Conservation (phyloP, 2,113 vertebrate species). For the Poecilia latipinna region DNA sequence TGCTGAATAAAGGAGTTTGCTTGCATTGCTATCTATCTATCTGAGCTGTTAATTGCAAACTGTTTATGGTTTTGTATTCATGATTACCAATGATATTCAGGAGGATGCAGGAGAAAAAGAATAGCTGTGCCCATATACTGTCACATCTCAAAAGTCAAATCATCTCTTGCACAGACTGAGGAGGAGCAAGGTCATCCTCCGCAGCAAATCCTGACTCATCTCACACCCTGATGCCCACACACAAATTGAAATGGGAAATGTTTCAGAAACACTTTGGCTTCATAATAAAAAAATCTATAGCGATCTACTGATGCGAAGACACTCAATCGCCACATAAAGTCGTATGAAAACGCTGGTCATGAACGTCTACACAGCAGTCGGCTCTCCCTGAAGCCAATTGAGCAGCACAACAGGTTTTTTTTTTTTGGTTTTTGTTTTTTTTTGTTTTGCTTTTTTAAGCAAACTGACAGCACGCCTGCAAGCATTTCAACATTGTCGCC, state of each 20-base stretch:
- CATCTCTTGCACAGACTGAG: constrained; percentile 36
- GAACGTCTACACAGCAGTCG: neutral
- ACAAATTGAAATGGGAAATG: constrained; percentile 27
- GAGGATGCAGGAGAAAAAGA: constrained; percentile 38
- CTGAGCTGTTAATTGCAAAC: constrained; percentile 43
- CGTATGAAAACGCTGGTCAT: constrained; percentile 15
- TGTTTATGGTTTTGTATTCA: constrained; percentile 67
- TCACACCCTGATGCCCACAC: constrained; percentile 45
- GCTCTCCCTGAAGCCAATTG: constrained; percentile 32
- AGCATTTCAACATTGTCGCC: constrained; percentile 43
- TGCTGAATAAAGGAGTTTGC: constrained; percentile 42
- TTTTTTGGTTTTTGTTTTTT: too few species aligned
- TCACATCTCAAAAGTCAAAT: constrained; percentile 61
- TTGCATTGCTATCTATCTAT: constrained; percentile 17
- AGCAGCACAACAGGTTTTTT: constrained; percentile 28
- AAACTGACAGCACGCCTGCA: constrained; percentile 59
- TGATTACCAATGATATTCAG: constrained; percentile 45
- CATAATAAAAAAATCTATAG: constrained; percentile 12
- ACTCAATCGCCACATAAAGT: constrained; percentile 4
- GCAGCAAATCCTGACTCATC: constrained; percentile 65
- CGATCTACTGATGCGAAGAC: constrained; percentile 8
- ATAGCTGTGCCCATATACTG: constrained; percentile 40
- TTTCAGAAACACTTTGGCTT: constrained; percentile 16
- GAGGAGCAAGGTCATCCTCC: constrained; percentile 67
- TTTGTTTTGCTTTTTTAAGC: constrained; percentile 36